Evolutionary conservation across 1,140 invertebrate genomes (phyloP).

Genomic region (Dendroctonus ponderosae): DNA sequence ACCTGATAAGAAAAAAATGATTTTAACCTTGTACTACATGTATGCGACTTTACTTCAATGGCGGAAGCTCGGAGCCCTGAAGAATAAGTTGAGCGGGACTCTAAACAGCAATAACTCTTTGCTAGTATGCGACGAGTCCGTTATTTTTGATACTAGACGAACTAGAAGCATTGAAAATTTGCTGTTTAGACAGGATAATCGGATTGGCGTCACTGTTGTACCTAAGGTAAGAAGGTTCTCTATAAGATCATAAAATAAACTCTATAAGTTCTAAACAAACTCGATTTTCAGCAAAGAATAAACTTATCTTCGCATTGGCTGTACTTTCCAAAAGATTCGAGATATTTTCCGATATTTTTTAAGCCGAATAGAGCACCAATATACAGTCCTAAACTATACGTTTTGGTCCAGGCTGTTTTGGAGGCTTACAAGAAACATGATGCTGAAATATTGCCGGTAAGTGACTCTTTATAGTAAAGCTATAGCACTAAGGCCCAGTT

Average conservation of each 20-base stretch:
- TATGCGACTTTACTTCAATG: conserved; percentile 66
- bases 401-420: conserved; percentile 55
- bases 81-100: conserved; percentile 46
- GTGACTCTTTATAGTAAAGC: background rate
- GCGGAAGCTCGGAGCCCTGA: conserved; percentile 60
- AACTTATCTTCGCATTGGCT: conserved; percentile 57
- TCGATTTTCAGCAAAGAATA: conserved; percentile 43
- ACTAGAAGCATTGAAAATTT: conserved; percentile 46
- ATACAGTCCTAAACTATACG: conserved; percentile 48
- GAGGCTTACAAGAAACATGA: conserved; percentile 43
- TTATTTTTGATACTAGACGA: conserved; percentile 36
- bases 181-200: conserved; percentile 44
- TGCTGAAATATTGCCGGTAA: conserved; percentile 43
- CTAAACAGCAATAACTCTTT: conserved; percentile 46
- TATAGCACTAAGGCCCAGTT: background rate
- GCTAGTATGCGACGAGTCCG: conserved; percentile 40
- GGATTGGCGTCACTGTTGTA: conserved; percentile 49
- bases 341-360: conserved; percentile 55
- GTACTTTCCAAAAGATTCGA: conserved; percentile 52
- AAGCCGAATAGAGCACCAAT: conserved; percentile 37
- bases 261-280: background rate
- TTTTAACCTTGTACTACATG: conserved; percentile 67
- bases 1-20: conserved; percentile 49
- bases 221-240: conserved; percentile 47
- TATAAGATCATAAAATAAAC: background rate